These are phyloP conservation scores for Germaria angustata DNA, from an alignment of 2,888 invertebrate genomes.

Conservation along the genomic window DNA sequence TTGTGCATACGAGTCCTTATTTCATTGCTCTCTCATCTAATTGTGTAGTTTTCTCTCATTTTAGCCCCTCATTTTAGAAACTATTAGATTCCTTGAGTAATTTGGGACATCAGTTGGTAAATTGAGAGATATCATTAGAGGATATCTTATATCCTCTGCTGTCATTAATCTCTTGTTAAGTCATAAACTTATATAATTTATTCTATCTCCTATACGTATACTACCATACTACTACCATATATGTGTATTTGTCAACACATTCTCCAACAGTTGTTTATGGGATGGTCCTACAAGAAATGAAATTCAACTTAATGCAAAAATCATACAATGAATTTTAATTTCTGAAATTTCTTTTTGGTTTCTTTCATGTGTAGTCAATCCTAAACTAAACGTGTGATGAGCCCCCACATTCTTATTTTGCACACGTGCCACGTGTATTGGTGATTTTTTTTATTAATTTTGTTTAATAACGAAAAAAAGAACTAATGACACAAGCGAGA, in stretches of 20 bases:
- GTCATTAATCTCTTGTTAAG: not conserved
- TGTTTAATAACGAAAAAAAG: slow-evolving; percentile 24
- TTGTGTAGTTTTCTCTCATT: not conserved
- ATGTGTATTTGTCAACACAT: not conserved
- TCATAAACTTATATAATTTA: slow-evolving; percentile 44
- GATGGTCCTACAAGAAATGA: not conserved
- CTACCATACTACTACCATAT: not conserved
- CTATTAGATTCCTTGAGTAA: not conserved
- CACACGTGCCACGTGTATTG: slow-evolving; percentile 51
- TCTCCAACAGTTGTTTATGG: not conserved
- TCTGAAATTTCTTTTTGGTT: slow-evolving; percentile 24
- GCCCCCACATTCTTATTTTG: slow-evolving; percentile 29
- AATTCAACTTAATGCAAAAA: slow-evolving; percentile 32
- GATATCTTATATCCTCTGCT: too few relatives aligned
- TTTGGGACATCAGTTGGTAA: not conserved
- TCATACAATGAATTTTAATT: slow-evolving; percentile 59
- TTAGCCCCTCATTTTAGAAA: not conserved
- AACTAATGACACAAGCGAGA: not conserved
- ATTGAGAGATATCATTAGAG: too few relatives aligned
- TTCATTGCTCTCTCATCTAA: not conserved
- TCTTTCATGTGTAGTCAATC: not conserved
- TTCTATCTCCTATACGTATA: not conserved
- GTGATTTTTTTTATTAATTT: slow-evolving; percentile 18
- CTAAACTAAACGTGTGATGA: not conserved
- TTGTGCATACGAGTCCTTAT: not conserved